Evolutionary conservation across 1,140 invertebrate genomes (phyloP), one percentile per base, ranked within the genome.

Genomic region (Drosophila cardini): DNA sequence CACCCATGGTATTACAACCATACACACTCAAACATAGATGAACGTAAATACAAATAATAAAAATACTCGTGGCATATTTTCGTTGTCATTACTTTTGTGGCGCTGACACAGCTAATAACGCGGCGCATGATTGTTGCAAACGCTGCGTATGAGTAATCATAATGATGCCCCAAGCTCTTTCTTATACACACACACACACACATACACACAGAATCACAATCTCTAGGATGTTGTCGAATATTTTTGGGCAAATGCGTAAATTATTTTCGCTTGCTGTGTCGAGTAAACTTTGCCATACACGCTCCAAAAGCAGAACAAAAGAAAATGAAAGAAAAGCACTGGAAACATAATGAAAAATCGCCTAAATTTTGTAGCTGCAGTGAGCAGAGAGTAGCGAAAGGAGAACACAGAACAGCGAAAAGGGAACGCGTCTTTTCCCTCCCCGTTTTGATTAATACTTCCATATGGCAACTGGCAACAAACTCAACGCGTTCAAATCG

Each of bases 141-240:
- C 84, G 84, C 84, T 71, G 84, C 84, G 84, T 87, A 87, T 87
- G 84, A 87, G 83, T 89, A 87, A 87, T 87, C 83, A 87, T 87
- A 80, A 87, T 87, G 80, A 82, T 78, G 71, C 78, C 60, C 58
- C 32, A 73, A 61, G 71, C 60, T 64, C 42, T 40, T 18, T 7
- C 21, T 21, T 18, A 60, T 15, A 43, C 30, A 36, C 53, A 30
- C 42, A 48, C 53, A 45, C 64, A 58, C 52, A 30, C 48, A 34
- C 40, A 18, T 40, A 45, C 11, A 30, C 45, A 36, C 30, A 15
- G 26, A 26, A 40, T 26, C 57, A 55, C 72, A 48, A 45, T 40
- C 65, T 13, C 32, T 21, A 38, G 42, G 63, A 75, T 71, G 60
- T 63, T 62, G 57, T 57, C 52, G 72, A 82, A 78, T 86, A 82